These are phyloP conservation scores for Uria aalge DNA, from an alignment of 2,113 vertebrate species.

Conservation along the genomic window DNA sequence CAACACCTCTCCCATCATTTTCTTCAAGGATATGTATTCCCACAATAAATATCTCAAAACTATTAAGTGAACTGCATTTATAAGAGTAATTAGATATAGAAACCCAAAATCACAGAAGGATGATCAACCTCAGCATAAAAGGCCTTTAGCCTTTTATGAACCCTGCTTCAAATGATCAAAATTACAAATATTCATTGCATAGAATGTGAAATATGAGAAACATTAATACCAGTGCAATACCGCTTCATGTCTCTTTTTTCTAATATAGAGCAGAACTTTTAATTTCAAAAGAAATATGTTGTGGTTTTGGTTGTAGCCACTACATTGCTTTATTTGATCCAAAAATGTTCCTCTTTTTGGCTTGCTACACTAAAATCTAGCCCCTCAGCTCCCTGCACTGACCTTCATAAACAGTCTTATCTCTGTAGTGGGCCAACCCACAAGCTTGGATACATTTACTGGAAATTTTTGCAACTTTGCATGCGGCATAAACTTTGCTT, in stretches of 20 bases:
- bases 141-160: not conserved
- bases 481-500: not conserved
- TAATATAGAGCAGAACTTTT: not conserved
- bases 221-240: not conserved
- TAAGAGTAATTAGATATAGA: not conserved
- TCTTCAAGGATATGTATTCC: not conserved
- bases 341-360: not conserved
- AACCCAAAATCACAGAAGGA: not conserved
- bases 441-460: not conserved
- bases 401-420: slow-evolving; percentile 24
- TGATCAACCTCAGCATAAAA: not conserved
- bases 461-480: slow-evolving; percentile 12
- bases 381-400: not conserved
- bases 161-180: not conserved
- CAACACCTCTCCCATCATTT: not conserved
- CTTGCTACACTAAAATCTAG: not conserved
- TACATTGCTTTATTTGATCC: not conserved
- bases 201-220: not conserved
- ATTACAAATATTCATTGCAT: not conserved
- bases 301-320: not conserved
- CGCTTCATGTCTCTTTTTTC: not conserved
- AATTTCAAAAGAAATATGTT: not conserved
- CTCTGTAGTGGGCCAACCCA: not conserved
- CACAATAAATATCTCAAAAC: not conserved
- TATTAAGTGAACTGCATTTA: not conserved